Evolutionary conservation across 2,113 vertebrate genomes (phyloP).

Genomic region (Bufo bufo): DNA sequence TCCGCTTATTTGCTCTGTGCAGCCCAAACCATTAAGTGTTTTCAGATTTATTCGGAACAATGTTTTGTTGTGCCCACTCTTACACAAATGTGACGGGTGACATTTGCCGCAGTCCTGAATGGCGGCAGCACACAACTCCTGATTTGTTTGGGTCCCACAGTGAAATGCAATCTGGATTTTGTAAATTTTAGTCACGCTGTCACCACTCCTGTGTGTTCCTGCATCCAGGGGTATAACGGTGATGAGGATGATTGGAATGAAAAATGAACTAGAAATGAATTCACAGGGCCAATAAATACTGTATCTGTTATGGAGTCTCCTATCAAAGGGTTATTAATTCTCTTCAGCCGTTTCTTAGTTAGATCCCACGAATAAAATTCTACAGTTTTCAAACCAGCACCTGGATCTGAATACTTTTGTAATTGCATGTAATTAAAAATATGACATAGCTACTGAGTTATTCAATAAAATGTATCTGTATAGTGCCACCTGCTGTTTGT

Average conservation of each 20-base stretch:
- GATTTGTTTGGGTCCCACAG: slow-evolving; percentile 68
- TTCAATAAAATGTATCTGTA: no score
- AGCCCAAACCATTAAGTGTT: slow-evolving; percentile 68
- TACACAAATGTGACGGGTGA: slow-evolving; percentile 61
- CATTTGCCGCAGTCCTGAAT: slow-evolving; percentile 61
- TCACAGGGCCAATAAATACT: no score
- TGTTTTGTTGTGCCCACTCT: slow-evolving; percentile 63
- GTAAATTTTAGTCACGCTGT: neutral
- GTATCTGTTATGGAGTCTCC: no score
- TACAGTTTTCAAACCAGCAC: no score
- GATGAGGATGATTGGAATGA: neutral
- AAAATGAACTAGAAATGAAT: neutral
- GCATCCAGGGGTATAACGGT: neutral
- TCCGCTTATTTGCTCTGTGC: slow-evolving; percentile 70
- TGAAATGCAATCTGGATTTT: neutral
- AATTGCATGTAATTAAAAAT: no score
- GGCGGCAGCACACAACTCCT: slow-evolving; percentile 65
- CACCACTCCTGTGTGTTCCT: neutral
- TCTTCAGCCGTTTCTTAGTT: no score
- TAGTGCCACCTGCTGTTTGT: no score
- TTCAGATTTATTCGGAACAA: slow-evolving; percentile 74
- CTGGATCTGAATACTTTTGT: no score
- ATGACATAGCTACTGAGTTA: no score
- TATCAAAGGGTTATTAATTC: no score
- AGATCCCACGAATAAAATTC: no score